Base-by-base conservation (phyloP, 2,113 vertebrate genomes). In the Pungitius pungitius region DNA sequence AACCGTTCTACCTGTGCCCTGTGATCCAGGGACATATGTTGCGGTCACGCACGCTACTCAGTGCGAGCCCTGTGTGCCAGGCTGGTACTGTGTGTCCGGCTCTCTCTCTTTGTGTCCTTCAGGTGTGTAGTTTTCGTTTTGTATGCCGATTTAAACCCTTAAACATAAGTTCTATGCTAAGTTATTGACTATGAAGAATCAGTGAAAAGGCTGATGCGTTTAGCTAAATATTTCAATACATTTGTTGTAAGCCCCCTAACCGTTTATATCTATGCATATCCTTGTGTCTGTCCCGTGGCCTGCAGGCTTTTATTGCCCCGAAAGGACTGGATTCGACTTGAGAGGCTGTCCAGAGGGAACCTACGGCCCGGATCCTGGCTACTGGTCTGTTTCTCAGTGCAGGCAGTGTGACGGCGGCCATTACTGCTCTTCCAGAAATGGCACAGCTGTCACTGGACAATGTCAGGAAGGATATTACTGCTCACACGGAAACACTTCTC, bases 381-480 rank as follows among this genome's bases (percentile, higher is more conserved):
- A 94, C 77, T 86, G 83, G 30, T 86, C 75, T 37, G 58, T 85
- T n/a, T 84, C 84, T 14, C 92, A 90, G 47, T 96, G 95, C 80
- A 91, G 49, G 61, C 51, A 80, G 42, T 96, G 96, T 83, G 94
- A 95, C 7, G 88, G 90, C 0, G 95, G 95, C 77, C 92, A 91
- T 67, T 96, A 94, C 86, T 96, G 95, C 85, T 87, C 90, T 20
- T 80, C 90, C 60, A 85, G 76, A 68, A 96, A 95, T 6, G 88
- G 92, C 52, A 95, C 93, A 4, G 81, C 90, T n/a, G 89, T 94
- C n/a, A 92, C 91, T 0, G 94, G 94, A 77, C 81, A 86, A 6
- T 96, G 95, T 80, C 91, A 90, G 81, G 92, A 90, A 70, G 95
- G 96, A n/a, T 95, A 94, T 90, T 96, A 94, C 91, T 97, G 96